A percentile compares a stretch with the other conserved stretches of the same genome.
These are phyloP conservation scores for Catostomus latipinnis DNA, from an alignment of 2,797 vertebrate species.

Conservation along the genomic window DNA sequence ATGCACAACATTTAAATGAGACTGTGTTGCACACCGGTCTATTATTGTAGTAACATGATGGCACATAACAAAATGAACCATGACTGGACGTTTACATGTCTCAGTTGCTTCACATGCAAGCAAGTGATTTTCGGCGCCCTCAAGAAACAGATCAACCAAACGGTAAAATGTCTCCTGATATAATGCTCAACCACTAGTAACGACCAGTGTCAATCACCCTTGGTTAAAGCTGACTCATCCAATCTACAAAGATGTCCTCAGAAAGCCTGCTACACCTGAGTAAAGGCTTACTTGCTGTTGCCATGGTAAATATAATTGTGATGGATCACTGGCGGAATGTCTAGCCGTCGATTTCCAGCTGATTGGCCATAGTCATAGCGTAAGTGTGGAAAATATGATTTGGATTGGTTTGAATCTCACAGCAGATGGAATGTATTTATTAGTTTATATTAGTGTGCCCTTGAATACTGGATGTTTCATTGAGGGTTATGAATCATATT, in stretches of 20 bases:
- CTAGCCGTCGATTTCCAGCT: slow-evolving; percentile 14
- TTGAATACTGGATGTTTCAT: background rate
- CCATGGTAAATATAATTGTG: slow-evolving; percentile 31
- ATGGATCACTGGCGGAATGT: slow-evolving; percentile 10
- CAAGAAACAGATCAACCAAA: too few species aligned
- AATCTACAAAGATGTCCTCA: slow-evolving; percentile 3
- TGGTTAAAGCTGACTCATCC: slow-evolving; percentile 19
- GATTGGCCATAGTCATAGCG: background rate
- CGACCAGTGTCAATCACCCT: slow-evolving; percentile 22
- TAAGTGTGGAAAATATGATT: slow-evolving; percentile 17
- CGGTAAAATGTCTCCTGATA: too few species aligned
- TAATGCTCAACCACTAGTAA: too few species aligned
- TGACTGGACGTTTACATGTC: too few species aligned
- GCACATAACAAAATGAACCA: too few species aligned
- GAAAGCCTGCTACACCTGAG: background rate
- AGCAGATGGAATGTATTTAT: slow-evolving; percentile 37
- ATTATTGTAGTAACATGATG: too few species aligned
- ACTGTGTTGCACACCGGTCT: too few species aligned
- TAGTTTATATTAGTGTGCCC: slow-evolving; percentile 16
- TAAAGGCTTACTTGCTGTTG: slow-evolving; percentile 6
- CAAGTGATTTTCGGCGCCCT: too few species aligned
- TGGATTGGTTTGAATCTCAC: background rate
- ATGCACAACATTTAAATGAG: too few species aligned
- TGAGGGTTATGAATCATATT: slow-evolving; percentile 17
- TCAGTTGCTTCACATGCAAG: too few species aligned